Percentiles rank a stretch among this genome's conserved stretches.
Evolutionary conservation across 1,140 invertebrate genomes (phyloP).

Genomic region (Drosophila melanogaster): DNA sequence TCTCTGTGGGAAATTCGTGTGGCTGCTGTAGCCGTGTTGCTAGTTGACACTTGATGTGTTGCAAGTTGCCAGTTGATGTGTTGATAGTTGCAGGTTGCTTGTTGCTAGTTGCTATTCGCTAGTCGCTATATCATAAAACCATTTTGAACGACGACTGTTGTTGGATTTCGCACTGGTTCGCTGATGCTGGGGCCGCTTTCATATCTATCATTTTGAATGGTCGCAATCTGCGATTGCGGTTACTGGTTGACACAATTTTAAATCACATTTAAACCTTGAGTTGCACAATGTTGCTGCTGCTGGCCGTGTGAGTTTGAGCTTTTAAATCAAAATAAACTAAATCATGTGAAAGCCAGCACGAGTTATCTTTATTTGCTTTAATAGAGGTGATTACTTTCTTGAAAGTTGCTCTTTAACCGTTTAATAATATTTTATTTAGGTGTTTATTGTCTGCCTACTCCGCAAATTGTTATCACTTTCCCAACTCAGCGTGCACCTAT

Average conservation of each 20-base stretch:
- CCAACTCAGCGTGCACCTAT: constrained; percentile 29
- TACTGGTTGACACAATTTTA: constrained; percentile 66
- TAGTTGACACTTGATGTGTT: constrained; percentile 20
- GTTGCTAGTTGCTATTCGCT: constrained; percentile 14
- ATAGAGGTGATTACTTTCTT: constrained; percentile 34
- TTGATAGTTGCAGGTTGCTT: constrained; percentile 29
- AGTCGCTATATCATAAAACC: constrained; percentile 63
- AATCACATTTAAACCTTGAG: constrained; percentile 74
- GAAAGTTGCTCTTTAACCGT: constrained; percentile 23
- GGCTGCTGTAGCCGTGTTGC: constrained; percentile 7
- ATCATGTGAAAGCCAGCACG: constrained; percentile 50
- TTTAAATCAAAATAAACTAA: constrained; percentile 64
- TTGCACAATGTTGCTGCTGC: constrained; percentile 60
- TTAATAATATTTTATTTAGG: constrained; percentile 5
- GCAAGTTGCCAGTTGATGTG: constrained; percentile 15
- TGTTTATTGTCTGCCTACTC: background rate
- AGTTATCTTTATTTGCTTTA: constrained; percentile 28
- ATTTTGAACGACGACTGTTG: constrained; percentile 44
- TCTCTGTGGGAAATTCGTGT: constrained; percentile 29
- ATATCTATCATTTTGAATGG: constrained; percentile 74
- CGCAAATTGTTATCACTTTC: constrained; percentile 11
- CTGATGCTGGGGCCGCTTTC: constrained; percentile 44
- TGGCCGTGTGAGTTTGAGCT: constrained; percentile 42
- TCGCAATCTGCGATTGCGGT: constrained; percentile 53
- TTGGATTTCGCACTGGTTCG: constrained; percentile 45